Conservation (phyloP, 2,888 invertebrate genomes). For the Phoronis australis region DNA sequence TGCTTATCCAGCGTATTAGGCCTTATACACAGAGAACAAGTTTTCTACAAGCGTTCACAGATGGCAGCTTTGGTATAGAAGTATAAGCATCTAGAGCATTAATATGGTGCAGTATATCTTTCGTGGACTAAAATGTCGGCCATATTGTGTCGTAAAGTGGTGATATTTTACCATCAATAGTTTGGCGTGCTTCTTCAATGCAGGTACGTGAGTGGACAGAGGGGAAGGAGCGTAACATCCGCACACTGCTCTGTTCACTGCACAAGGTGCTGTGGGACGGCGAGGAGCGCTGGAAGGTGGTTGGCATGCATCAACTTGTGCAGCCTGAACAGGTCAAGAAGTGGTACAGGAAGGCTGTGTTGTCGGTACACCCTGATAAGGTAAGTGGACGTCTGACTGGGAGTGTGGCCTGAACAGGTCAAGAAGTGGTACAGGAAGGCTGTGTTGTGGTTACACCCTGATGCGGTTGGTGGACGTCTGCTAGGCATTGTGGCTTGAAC, state of each 20-base stretch:
- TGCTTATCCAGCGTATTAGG: no score
- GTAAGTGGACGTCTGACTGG: conserved; percentile 56
- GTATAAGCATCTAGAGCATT: no score
- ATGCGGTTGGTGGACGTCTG: conserved; percentile 68
- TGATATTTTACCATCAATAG: neutral
- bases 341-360: conserved; percentile 87
- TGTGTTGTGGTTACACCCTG: conserved; percentile 95
- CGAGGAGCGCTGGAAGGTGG: conserved; percentile 79
- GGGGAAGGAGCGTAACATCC: conserved; percentile 93
- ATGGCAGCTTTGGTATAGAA: no score
- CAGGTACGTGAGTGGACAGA: conserved; percentile 74
- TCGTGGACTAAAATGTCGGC: no score
- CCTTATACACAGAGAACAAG: no score
- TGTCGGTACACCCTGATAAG: conserved; percentile 98
- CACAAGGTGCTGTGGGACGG: conserved; percentile 91
- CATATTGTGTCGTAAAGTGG: neutral
- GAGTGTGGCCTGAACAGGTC: conserved; percentile 81
- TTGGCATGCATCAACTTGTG: conserved; percentile 92
- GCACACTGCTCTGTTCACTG: conserved; percentile 89
- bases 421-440: conserved; percentile 94
- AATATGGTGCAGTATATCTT: no score
- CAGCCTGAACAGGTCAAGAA: conserved; percentile 91
- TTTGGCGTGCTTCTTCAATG: conserved; percentile 14
- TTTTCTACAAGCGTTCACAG: no score
- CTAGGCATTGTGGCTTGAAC: no score